Percentiles rank a stretch among this genome's conserved stretches.
These are phyloP conservation scores for Dryobates pubescens DNA, from an alignment of 2,797 vertebrate species.

Conservation along the genomic window DNA sequence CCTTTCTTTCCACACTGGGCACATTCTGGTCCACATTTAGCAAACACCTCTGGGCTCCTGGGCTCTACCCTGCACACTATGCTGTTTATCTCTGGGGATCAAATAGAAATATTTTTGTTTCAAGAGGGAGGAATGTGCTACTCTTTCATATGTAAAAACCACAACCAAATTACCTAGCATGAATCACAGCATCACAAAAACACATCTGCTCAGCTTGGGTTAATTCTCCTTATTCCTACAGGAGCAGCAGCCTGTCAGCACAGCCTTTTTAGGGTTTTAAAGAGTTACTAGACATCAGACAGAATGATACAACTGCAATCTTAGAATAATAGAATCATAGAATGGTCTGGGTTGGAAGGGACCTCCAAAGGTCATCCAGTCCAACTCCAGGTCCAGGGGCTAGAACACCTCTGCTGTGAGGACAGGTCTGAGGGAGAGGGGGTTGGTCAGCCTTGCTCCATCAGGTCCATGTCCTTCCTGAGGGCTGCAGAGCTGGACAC, in stretches of 20 bases:
- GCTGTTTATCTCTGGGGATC: not conserved
- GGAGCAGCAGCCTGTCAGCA: conserved; percentile 35
- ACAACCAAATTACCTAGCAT: not conserved
- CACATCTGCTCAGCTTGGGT: conserved; percentile 16
- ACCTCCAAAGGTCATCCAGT: too few species aligned
- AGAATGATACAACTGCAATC: conserved; percentile 67
- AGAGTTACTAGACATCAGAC: conserved; percentile 41
- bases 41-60: not conserved
- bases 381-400: too few species aligned
- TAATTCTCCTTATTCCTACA: conserved; percentile 35
- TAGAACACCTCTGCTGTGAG: too few species aligned
- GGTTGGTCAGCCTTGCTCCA: too few species aligned
- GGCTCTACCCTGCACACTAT: rapidly evolving
- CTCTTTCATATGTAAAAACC: not conserved
- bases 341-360: too few species aligned
- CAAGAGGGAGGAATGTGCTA: not conserved
- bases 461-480: too few species aligned
- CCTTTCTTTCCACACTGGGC: not conserved
- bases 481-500: too few species aligned
- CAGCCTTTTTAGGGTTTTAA: conserved; percentile 7
- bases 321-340: not conserved
- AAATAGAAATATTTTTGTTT: not conserved
- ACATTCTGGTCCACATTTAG: not conserved
- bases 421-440: too few species aligned
- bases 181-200: conserved; percentile 24